A percentile compares a stretch with the other conserved stretches of the same genome.
These are phyloP conservation scores for Folsomia candida DNA, from an alignment of 2,888 invertebrate species.

Conservation along the genomic window DNA sequence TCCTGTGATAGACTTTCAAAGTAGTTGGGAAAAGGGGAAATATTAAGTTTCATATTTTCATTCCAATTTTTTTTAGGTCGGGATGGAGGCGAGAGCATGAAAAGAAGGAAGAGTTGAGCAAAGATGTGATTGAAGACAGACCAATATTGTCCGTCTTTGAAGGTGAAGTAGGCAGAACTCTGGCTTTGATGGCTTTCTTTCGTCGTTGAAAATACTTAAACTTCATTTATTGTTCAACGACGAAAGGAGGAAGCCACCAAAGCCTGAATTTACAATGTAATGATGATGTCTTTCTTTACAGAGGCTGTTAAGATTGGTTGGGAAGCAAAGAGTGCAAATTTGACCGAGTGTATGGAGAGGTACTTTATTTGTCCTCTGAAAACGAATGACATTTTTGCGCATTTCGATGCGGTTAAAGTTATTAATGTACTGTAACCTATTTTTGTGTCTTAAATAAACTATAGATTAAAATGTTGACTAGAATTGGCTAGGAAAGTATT, in stretches of 20 bases:
- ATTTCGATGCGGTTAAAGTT: conserved; percentile 44
- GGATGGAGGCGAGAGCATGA: conserved; percentile 45
- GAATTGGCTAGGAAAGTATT: too few relatives aligned
- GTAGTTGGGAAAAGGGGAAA: not conserved
- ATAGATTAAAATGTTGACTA: too few relatives aligned
- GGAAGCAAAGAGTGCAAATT: conserved; percentile 43
- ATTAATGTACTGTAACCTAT: conserved; percentile 43
- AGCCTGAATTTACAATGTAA: too few relatives aligned
- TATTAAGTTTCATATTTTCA: not conserved
- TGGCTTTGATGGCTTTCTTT: too few relatives aligned
- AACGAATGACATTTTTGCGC: conserved; percentile 40
- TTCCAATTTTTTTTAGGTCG: conserved; percentile 39
- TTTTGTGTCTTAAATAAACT: too few relatives aligned
- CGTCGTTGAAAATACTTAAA: too few relatives aligned
- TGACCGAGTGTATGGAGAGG: conserved; percentile 48
- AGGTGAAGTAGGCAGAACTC: too few relatives aligned
- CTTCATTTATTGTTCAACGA: too few relatives aligned
- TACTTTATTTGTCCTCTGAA: conserved; percentile 48
- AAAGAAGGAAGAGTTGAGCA: conserved; percentile 28
- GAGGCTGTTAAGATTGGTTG: conserved; percentile 47
- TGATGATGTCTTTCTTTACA: too few relatives aligned
- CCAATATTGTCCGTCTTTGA: conserved; percentile 47
- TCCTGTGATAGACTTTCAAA: too few relatives aligned
- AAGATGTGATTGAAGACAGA: conserved; percentile 46
- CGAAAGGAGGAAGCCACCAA: too few relatives aligned